phyloP scores from a whole-genome alignment of 2,113 vertebrate genomes.

The Dasyurus viverrinus region DNA sequence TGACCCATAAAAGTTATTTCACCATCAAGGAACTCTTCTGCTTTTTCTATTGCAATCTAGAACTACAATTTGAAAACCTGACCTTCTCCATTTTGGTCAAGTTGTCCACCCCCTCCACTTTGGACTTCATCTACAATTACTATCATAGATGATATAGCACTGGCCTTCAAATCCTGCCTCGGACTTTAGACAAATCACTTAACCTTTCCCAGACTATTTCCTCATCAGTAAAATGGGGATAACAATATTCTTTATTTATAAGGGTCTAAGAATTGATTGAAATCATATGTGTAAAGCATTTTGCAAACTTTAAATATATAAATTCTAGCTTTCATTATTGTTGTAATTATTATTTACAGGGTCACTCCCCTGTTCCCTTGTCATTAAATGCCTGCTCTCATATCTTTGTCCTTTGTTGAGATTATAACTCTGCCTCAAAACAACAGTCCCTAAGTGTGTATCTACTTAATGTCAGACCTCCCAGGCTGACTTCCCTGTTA shows the following conservation, averaged over 20 bases:
- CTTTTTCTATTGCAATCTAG: not conserved
- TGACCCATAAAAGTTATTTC: not conserved
- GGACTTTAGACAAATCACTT: not conserved
- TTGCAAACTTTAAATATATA: not conserved
- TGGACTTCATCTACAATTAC: not conserved
- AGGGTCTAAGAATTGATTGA: not conserved
- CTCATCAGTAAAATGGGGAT: not conserved
- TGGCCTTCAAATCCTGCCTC: not conserved
- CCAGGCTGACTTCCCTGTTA: not conserved
- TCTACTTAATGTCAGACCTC: not conserved
- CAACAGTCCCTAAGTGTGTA: not conserved
- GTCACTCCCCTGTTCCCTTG: not conserved
- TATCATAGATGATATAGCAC: not conserved
- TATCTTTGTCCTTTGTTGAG: not conserved
- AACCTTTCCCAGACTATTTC: not conserved
- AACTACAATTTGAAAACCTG: not conserved
- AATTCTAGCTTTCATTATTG: not conserved
- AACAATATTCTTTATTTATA: not conserved
- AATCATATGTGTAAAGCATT: not conserved
- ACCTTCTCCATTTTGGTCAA: not conserved
- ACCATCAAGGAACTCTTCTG: not conserved
- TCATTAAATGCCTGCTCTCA: not conserved
- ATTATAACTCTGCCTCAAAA: not conserved
- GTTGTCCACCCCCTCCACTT: not conserved
- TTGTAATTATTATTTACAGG: not conserved